Percentiles rank a stretch among this genome's conserved stretches.
phyloP scores from a whole-genome alignment of 2,797 vertebrate species.

The Amazonetta brasiliensis region DNA sequence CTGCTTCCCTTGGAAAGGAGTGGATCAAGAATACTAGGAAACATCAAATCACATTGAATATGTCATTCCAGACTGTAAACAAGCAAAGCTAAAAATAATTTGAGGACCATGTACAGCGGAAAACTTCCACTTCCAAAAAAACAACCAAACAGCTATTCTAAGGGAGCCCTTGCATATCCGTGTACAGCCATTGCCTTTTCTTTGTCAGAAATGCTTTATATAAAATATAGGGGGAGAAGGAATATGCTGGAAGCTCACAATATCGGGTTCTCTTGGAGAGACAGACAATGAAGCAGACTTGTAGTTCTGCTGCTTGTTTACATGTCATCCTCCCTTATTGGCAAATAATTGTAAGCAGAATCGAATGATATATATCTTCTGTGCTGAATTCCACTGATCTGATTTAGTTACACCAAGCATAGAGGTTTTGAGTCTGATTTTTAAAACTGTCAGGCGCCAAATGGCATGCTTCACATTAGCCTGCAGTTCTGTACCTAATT shows the following conservation, averaged over 20 bases:
- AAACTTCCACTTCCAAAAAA: conserved; percentile 44
- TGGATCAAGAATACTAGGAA: conserved; percentile 62
- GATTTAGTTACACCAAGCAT: conserved; percentile 45
- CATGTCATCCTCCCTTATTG: conserved; percentile 32
- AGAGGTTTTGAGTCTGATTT: conserved; percentile 55
- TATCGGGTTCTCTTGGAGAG: neutral
- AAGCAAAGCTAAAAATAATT: conserved; percentile 63
- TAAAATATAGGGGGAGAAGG: neutral
- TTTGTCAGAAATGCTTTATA: conserved; percentile 14
- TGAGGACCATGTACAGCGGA: conserved; percentile 33
- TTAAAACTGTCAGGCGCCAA: conserved; percentile 67
- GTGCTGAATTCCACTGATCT: conserved; percentile 44
- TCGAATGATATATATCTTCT: conserved; percentile 42
- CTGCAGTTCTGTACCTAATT: conserved; percentile 68
- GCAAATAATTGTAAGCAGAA: conserved; percentile 60
- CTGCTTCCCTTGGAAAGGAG: conserved; percentile 52
- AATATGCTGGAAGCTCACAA: conserved; percentile 5
- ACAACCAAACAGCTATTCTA: neutral
- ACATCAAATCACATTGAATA: conserved; percentile 64
- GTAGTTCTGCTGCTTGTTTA: conserved; percentile 45
- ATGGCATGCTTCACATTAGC: conserved; percentile 64
- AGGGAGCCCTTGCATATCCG: neutral
- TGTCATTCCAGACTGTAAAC: conserved; percentile 59
- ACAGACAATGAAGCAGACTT: neutral
- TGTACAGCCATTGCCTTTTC: neutral